These are phyloP conservation scores for Megalopta genalis DNA, from an alignment of 1,140 invertebrate genomes.

Conservation along the genomic window DNA sequence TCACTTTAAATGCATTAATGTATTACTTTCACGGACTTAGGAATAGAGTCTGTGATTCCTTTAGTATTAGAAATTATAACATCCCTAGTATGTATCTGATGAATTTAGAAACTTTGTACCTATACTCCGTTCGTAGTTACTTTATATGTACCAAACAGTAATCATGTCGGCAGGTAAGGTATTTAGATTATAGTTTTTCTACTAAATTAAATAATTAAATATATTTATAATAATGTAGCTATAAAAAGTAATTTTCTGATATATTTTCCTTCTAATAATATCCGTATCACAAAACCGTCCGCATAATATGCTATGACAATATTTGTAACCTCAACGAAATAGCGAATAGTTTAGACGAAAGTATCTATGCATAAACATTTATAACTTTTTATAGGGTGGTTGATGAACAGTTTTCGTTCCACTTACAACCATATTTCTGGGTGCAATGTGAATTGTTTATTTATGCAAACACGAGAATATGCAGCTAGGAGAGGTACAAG, in stretches of 20 bases:
- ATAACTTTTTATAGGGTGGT: slow-evolving; percentile 42
- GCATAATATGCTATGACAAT: too few relatives aligned
- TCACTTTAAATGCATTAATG: neutral
- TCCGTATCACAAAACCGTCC: neutral
- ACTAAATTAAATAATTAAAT: neutral
- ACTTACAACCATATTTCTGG: slow-evolving; percentile 15
- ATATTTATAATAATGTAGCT: neutral
- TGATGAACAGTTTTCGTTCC: slow-evolving; percentile 34
- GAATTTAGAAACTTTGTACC: slow-evolving; percentile 3
- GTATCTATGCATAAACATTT: neutral
- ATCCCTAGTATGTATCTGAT: slow-evolving; percentile 5
- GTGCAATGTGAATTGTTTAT: slow-evolving; percentile 23
- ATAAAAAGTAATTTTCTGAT: neutral
- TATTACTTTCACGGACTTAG: too few relatives aligned
- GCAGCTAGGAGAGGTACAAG: slow-evolving; percentile 89
- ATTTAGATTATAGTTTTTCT: neutral
- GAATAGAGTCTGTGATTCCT: neutral
- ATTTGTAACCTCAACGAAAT: neutral
- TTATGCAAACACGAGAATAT: slow-evolving; percentile 78
- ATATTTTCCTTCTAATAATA: neutral
- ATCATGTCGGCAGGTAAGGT: slow-evolving; percentile 19
- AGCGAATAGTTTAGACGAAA: neutral
- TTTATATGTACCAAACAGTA: neutral
- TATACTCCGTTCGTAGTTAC: neutral
- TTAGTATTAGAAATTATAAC: neutral